A percentile compares a stretch with the other conserved stretches of the same genome.
These are phyloP conservation scores for Erythrolamprus reginae DNA, from an alignment of 2,113 vertebrate species.

Conservation along the genomic window DNA sequence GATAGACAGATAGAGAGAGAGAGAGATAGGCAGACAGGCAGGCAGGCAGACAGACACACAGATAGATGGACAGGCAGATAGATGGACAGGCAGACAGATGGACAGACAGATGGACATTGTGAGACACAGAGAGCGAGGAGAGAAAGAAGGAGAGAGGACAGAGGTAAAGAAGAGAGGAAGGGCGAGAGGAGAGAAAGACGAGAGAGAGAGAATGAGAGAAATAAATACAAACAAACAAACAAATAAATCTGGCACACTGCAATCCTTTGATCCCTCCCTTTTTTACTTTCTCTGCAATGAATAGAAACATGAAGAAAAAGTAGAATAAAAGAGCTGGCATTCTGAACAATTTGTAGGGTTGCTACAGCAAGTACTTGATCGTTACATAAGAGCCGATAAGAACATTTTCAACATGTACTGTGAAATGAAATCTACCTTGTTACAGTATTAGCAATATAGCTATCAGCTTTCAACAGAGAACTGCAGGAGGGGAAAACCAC, in stretches of 20 bases:
- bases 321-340: background rate
- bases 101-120: too few relatives aligned
- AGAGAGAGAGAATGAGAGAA: background rate
- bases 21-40: too few relatives aligned
- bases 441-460: background rate
- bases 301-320: background rate
- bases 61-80: too few relatives aligned
- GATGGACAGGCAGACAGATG: too few relatives aligned
- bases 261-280: conserved; percentile 40
- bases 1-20: too few relatives aligned
- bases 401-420: background rate
- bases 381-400: background rate
- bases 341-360: background rate
- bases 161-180: too few relatives aligned
- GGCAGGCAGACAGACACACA: too few relatives aligned
- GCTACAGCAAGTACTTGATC: background rate
- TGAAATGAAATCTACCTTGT: background rate
- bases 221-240: too few relatives aligned
- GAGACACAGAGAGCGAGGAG: too few relatives aligned
- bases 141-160: too few relatives aligned
- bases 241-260: conserved; percentile 60
- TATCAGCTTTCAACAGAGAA: background rate
- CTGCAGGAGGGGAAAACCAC: background rate
- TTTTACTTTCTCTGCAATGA: background rate
- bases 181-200: too few relatives aligned